Evolutionary conservation across 2,888 invertebrate species (phyloP).

Genomic region (Sylvicola cinctus): DNA sequence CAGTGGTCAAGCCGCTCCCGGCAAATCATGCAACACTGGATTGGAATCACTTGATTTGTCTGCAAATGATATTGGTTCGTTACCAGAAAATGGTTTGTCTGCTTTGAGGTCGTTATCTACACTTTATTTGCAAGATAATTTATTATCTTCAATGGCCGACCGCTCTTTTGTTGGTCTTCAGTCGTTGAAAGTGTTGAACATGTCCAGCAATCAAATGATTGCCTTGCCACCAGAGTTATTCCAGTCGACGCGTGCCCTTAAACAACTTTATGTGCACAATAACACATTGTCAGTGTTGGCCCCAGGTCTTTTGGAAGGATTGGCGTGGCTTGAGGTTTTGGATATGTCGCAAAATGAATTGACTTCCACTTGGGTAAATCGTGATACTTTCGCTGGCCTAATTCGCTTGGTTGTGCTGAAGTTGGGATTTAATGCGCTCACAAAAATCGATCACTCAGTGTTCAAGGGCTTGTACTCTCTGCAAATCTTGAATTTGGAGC

Average conservation of each 20-base stretch:
- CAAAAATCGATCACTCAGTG: conserved; percentile 44
- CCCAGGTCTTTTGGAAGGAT: conserved; percentile 49
- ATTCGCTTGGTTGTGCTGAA: conserved; percentile 54
- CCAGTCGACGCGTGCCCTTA: conserved; percentile 44
- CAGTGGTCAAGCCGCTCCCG: conserved; percentile 37
- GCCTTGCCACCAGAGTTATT: conserved; percentile 62
- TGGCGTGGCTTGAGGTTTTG: conserved; percentile 50
- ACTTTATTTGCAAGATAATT: conserved; percentile 55
- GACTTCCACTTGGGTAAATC: conserved; percentile 56
- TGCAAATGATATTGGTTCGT: conserved; percentile 44
- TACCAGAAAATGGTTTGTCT: conserved; percentile 50
- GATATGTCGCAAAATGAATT: conserved; percentile 55
- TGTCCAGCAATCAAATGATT: conserved; percentile 58
- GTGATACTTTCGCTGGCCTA: conserved; percentile 55
- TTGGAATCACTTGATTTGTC: conserved; percentile 53
- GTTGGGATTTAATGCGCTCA: conserved; percentile 49
- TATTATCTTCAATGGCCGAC: conserved; percentile 50
- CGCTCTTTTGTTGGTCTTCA: conserved; percentile 50
- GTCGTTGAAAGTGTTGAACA: conserved; percentile 47
- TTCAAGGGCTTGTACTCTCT: conserved; percentile 56
- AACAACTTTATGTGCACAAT: conserved; percentile 53
- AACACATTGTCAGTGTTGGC: conserved; percentile 56
- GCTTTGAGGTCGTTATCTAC: conserved; percentile 46
- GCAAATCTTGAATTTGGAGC: conserved; percentile 52
- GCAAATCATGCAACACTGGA: conserved; percentile 46